Evolutionary conservation across 2,888 invertebrate species (phyloP), one percentile per base, ranked within the genome.

Genomic region (Hirudinaria manillensis): DNA sequence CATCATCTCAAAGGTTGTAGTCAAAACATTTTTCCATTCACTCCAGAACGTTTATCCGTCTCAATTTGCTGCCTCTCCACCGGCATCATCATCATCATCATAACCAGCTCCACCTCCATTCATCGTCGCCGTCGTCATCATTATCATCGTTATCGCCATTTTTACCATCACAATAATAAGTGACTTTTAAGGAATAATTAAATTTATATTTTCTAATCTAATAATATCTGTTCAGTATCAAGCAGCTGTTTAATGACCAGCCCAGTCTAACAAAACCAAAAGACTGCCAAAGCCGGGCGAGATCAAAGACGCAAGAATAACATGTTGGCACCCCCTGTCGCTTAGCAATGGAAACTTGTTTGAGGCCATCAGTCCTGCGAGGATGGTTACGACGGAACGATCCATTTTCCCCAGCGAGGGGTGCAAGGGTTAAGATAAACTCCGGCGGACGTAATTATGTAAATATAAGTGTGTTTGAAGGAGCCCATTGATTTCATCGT

Each of bases 41-140:
- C 61, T 61, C 61, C 21, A 61, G 21, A 61, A 61, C 29, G 29
- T 16, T 61, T 27, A 61, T 27, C 29, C 61, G 29, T 61, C 38
- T n/a, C 29, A 24, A n/a, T 61, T 32, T 24, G 24, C 68, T 38
- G 38, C 56, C 3, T 3, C 38, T n/a, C 29, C 24, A 0, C 29
- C 24, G 68, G 10, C 68, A 68, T 68, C 68, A 68, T 68, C 68
- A 38, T 68, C 68, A 68, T 68, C 68, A 68, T 68, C 68, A 19
- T 32, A 34, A 73, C 65, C 73, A 61, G 34, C 73, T 65, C n/a
- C n/a, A n/a, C n/a, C n/a, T n/a, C 27, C 56, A 72, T 70, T 72
- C 65, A 73, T 73, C 73, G 34, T 65, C 73, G 65, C 34, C 65
- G 34, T 71, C 51, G 45, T 71, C 71, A 71, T 51, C 71, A 71